Evolutionary conservation across 2,797 vertebrate genomes (phyloP).

Genomic region (Ctenochaetus hawaiiensis): DNA sequence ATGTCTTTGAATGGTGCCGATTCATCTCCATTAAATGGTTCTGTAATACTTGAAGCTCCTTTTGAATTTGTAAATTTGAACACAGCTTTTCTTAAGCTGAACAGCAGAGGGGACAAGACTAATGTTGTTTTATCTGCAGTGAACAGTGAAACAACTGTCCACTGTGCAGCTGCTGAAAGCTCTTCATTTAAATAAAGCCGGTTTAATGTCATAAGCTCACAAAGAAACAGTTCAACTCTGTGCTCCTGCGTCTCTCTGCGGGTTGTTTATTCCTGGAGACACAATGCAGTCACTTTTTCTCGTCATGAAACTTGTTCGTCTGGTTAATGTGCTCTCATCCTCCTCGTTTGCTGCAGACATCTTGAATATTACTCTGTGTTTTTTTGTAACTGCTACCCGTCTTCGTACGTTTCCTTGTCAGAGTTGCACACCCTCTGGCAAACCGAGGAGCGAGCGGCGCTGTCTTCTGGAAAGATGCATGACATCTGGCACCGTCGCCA

Average conservation of each 20-base stretch:
- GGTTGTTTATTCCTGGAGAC: conserved; percentile 5
- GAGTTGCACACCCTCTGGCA: conserved; percentile 99
- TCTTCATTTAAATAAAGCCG: not conserved
- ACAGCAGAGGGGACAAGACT: not conserved
- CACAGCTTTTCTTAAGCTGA: not conserved
- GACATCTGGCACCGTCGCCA: conserved; percentile 99
- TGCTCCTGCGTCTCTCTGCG: not conserved
- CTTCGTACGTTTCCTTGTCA: conserved; percentile 62
- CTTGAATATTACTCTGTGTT: conserved; percentile 19
- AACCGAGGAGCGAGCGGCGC: conserved; percentile 94
- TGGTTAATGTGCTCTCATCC: conserved; percentile 9
- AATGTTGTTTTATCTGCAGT: not conserved
- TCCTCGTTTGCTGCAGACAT: conserved; percentile 19
- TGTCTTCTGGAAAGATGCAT: conserved; percentile 95
- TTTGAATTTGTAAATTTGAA: not conserved
- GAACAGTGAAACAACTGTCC: not conserved
- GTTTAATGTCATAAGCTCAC: not conserved
- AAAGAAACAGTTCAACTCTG: not conserved
- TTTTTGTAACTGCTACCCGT: conserved; percentile 27
- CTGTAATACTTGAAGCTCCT: not conserved
- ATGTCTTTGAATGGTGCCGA: not conserved
- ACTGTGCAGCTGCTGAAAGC: not conserved
- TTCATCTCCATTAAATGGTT: not conserved
- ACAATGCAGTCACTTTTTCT: not conserved
- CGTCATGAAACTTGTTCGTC: conserved; percentile 17